Conservation (phyloP, 1,140 invertebrate species). For the Diabrotica virgifera region DNA sequence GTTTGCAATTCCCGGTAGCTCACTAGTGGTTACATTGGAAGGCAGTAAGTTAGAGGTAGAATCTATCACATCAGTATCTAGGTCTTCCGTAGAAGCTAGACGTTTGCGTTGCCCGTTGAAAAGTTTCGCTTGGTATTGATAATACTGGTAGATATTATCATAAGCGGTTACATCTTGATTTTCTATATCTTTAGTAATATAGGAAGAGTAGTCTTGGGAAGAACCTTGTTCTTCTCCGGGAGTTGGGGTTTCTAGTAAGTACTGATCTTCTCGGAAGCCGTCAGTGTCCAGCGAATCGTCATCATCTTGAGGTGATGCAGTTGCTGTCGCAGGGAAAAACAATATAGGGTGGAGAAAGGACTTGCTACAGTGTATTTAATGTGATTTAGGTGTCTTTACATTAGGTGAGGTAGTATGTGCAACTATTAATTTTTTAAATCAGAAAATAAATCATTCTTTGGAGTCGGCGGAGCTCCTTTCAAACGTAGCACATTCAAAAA, state of each 20-base stretch:
- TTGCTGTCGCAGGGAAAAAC: conserved; percentile 43
- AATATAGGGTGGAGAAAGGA: conserved; percentile 21
- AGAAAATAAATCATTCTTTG: conserved; percentile 49
- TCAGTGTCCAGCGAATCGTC: conserved; percentile 55
- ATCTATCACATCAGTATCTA: conserved; percentile 41
- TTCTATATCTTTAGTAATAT: conserved; percentile 24
- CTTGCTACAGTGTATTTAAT: conserved; percentile 16
- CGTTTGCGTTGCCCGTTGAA: conserved; percentile 43
- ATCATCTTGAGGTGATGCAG: conserved; percentile 53
- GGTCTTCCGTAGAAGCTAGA: conserved; percentile 46
- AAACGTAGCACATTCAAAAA: conserved; percentile 37
- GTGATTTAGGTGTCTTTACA: conserved; percentile 10
- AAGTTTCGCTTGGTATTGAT: conserved; percentile 40
- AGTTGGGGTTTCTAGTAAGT: conserved; percentile 49
- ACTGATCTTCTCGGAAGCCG: conserved; percentile 51
- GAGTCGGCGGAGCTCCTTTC: conserved; percentile 23
- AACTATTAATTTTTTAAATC: conserved; percentile 30
- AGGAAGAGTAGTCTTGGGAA: conserved; percentile 9
- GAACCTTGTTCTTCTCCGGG: conserved; percentile 29
- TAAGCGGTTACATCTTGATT: conserved; percentile 41
- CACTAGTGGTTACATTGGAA: conserved; percentile 31
- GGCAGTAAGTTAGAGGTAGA: conserved; percentile 33
- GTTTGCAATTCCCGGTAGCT: conserved; percentile 36
- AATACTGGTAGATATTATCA: conserved; percentile 43
- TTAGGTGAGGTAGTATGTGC: conserved; percentile 27